Percentiles rank a stretch among this genome's conserved stretches.
Conservation (phyloP, 2,888 invertebrate species). For the Drosophila kuntzei region DNA sequence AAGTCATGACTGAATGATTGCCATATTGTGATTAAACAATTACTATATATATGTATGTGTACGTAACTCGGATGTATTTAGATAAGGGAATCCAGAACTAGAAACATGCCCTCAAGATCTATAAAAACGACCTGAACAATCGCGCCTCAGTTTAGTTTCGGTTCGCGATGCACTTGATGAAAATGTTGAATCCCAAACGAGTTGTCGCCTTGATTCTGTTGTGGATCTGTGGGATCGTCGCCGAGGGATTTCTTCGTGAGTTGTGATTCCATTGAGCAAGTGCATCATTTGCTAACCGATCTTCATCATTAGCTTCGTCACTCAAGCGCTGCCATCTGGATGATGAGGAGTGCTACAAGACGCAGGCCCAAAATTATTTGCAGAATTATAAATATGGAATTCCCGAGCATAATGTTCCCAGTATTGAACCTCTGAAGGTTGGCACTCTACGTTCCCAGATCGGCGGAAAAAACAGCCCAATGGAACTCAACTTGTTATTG, state of each 20-base stretch:
- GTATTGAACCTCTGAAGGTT: constrained; percentile 11
- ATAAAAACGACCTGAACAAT: background rate
- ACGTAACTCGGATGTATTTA: background rate
- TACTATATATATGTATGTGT: background rate
- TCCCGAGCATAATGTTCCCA: constrained; percentile 11
- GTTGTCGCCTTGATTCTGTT: background rate
- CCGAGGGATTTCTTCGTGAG: constrained; percentile 8
- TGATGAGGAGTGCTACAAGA: constrained; percentile 9
- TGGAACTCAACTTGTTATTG: constrained; percentile 1
- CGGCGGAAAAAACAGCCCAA: background rate
- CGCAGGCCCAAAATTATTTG: constrained; percentile 15
- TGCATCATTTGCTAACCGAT: background rate
- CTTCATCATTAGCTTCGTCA: background rate
- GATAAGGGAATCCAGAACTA: background rate
- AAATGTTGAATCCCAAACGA: background rate
- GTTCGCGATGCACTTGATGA: background rate
- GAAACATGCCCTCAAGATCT: background rate
- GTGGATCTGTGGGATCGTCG: background rate
- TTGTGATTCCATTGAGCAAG: background rate
- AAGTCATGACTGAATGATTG: background rate
- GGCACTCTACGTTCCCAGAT: background rate
- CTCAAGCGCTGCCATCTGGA: background rate
- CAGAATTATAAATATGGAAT: constrained; percentile 8
- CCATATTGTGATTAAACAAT: background rate
- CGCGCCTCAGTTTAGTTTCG: background rate